Percentiles rank a stretch among this genome's conserved stretches.
These are phyloP conservation scores for Danionella cerebrum DNA, from an alignment of 2,113 vertebrate genomes.

Conservation along the genomic window DNA sequence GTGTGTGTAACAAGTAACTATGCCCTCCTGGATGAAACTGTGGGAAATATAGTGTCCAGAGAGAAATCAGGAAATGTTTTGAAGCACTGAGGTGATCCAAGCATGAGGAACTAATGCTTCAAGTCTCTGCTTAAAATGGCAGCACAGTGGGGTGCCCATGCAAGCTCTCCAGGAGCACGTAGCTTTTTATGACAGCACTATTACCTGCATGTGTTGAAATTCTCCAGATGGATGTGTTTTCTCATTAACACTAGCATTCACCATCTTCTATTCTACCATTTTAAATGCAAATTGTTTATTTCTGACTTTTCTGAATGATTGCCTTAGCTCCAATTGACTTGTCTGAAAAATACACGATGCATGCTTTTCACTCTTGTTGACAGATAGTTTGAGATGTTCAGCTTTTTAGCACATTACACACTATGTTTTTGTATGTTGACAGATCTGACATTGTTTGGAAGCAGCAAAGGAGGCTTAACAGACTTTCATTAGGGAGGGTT, in stretches of 20 bases:
- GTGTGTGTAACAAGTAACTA: too few relatives aligned
- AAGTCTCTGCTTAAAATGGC: slow-evolving; percentile 40
- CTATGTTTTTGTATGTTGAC: not conserved
- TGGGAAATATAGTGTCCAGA: slow-evolving; percentile 29
- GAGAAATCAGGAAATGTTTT: slow-evolving; percentile 36
- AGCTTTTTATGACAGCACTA: slow-evolving; percentile 26
- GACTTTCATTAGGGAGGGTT: not conserved
- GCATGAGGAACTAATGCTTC: slow-evolving; percentile 35
- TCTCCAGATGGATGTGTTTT: slow-evolving; percentile 42
- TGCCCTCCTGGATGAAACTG: too few relatives aligned
- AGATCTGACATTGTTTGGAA: slow-evolving; percentile 5
- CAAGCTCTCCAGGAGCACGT: slow-evolving; percentile 15
- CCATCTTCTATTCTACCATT: slow-evolving; percentile 39
- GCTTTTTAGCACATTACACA: not conserved
- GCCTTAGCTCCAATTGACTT: slow-evolving; percentile 45
- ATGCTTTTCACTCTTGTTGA: slow-evolving; percentile 37
- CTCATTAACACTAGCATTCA: slow-evolving; percentile 42
- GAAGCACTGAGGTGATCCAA: slow-evolving; percentile 35
- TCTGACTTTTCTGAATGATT: slow-evolving; percentile 44
- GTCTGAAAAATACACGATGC: slow-evolving; percentile 40
- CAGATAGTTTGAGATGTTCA: slow-evolving; percentile 28
- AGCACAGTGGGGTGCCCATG: slow-evolving; percentile 38
- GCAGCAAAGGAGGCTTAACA: not conserved
- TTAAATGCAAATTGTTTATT: slow-evolving; percentile 45
- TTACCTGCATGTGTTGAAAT: slow-evolving; percentile 15